Percentiles rank a stretch among this genome's conserved stretches.
phyloP scores from a whole-genome alignment of 2,888 invertebrate species.

The Rhingia rostrata region DNA sequence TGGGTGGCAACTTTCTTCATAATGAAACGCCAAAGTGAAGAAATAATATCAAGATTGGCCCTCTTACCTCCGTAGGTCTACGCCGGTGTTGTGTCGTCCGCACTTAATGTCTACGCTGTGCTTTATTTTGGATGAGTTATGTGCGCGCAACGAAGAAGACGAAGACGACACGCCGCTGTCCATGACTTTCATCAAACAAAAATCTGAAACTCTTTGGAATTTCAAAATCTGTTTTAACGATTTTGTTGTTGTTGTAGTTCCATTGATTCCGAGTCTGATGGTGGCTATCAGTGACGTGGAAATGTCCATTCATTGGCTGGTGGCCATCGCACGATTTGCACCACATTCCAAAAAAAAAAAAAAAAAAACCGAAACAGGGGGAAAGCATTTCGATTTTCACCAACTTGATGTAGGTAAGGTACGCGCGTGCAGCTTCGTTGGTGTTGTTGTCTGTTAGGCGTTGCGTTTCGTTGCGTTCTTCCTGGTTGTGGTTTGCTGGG shows the following conservation, averaged over 20 bases:
- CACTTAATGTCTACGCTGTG: conserved; percentile 14
- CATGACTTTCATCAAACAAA: conserved; percentile 61
- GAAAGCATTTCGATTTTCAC: conserved; percentile 44
- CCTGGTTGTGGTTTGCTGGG: conserved; percentile 35
- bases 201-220: conserved; percentile 53
- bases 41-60: not conserved
- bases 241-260: not conserved
- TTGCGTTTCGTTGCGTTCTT: conserved; percentile 11
- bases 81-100: conserved; percentile 6
- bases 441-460: conserved; percentile 6
- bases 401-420: conserved; percentile 4
- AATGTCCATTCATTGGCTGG: conserved; percentile 37
- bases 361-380: not conserved
- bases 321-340: conserved; percentile 60
- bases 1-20: conserved; percentile 63
- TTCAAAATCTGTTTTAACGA: conserved; percentile 49
- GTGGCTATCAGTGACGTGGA: conserved; percentile 48
- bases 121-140: conserved; percentile 15
- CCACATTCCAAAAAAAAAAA: conserved; percentile 41
- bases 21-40: conserved; percentile 23
- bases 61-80: no score
- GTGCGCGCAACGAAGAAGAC: not conserved
- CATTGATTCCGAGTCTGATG: conserved; percentile 8
- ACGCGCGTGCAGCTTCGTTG: not conserved
- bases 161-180: conserved; percentile 10